Base-by-base conservation (phyloP, 2,888 invertebrate species). In the Callimorpha dominula region DNA sequence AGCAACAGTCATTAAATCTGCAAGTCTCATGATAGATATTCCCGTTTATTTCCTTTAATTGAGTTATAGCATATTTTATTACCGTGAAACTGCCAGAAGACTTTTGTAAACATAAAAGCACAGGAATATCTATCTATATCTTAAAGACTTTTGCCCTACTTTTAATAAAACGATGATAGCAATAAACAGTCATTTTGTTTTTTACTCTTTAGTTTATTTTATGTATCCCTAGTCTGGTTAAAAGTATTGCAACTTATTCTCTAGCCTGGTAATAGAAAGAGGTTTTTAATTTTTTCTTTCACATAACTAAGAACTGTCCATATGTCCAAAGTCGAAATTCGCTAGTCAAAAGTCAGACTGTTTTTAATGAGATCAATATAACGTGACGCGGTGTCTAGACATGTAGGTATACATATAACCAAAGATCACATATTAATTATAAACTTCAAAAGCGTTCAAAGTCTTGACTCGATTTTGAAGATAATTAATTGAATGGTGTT, bases 371-470 rank as follows among this genome's bases (percentile, higher is more conserved):
- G 31, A 60, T 31, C 31, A 60, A 60, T 31, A 14, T 31, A 31
- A 60, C 31, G 5, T 60, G 20, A 60, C 31, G 12, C 20, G 20
- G 9, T 57, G 9, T 60, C 12, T 60, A 31, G 57, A 31, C 31
- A 60, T 60, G 31, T 31, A 60, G 31, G 31, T 60, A 60, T 57
- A 20, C 57, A 57, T 31, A 15, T 31, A 12, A 60, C 31, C 14
- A 60, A 31, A 31, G 14, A 70, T 63, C 31, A 73, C 31, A 71
- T 64, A 69, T 70, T 76, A 60, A 70, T 76, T 68, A 43, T 54
- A 76, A 62, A 74, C 78, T 81, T 83, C 83, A 82, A 83, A 82
- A 73, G 63, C 78, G 57, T 81, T 67, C 70, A 68, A 75, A 78
- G 73, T 49, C n/a, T 73, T n/a, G 65, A 42, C 46, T 65, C 17